phyloP scores from a whole-genome alignment of 2,797 vertebrate genomes.

The Ctenosaura bakeri region DNA sequence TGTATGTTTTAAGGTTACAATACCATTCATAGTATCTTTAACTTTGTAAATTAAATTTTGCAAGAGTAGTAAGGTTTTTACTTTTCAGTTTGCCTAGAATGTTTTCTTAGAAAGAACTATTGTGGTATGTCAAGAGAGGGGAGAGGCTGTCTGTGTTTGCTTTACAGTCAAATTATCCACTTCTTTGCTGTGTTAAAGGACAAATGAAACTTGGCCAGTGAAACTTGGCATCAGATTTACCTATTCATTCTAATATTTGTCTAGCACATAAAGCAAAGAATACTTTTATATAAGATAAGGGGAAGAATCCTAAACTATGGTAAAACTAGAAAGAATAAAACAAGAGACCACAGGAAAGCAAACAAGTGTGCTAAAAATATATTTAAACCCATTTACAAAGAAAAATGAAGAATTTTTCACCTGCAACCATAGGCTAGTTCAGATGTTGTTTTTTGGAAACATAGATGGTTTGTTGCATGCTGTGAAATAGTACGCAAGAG shows the following conservation, averaged over 20 bases:
- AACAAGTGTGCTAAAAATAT: slow-evolving; percentile 32
- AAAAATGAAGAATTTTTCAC: not conserved
- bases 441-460: not conserved
- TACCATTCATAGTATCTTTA: slow-evolving; percentile 33
- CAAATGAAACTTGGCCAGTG: slow-evolving; percentile 58
- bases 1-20: slow-evolving; percentile 1
- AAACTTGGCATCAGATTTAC: slow-evolving; percentile 61
- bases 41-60: slow-evolving; percentile 25
- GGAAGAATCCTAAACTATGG: slow-evolving; percentile 62
- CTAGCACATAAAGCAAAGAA: slow-evolving; percentile 44
- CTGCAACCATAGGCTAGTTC: not conserved
- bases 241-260: slow-evolving; percentile 59
- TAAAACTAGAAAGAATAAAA: slow-evolving; percentile 68
- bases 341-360: slow-evolving; percentile 62
- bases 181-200: slow-evolving; percentile 64
- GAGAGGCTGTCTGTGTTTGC: slow-evolving; percentile 34
- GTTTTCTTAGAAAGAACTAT: slow-evolving; percentile 40
- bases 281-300: slow-evolving; percentile 54
- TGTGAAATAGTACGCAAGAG: not conserved
- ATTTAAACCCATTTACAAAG: slow-evolving; percentile 43
- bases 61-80: slow-evolving; percentile 29
- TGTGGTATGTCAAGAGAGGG: slow-evolving; percentile 40
- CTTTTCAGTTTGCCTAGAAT: slow-evolving; percentile 36
- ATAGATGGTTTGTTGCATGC: not conserved
- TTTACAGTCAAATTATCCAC: slow-evolving; percentile 57